Evolutionary conservation across 2,113 vertebrate species (phyloP), one percentile per base, ranked within the genome.

Genomic region (Oreochromis niloticus): DNA sequence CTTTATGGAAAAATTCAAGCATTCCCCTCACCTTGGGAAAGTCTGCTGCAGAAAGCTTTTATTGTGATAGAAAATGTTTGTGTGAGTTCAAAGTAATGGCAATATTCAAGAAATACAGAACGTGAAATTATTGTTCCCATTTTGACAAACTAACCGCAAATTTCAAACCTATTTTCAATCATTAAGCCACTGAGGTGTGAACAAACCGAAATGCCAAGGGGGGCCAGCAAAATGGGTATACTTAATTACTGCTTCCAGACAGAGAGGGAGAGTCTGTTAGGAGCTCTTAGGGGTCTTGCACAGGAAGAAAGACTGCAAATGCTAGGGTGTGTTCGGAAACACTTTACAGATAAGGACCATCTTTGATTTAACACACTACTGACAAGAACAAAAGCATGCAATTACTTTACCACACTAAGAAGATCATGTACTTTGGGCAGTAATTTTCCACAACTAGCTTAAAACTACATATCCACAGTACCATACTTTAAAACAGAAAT

Each of bases 161-260:
- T 63, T 87, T 84, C 30, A 46, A 91, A 78, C 68, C 39, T 46
- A 36, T 85, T 92, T 87, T 84, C 78, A 86, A 54, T 54, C 27
- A 90, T 88, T 75, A 88, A 89, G 63, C 24, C 46, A 79, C 80
- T 82, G 66, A 68, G 88, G 78, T 85, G 56, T 50, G 83, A 92
- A 89, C 84, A 83, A 91, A 87, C 59, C 80, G 39, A 90, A 87
- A 91, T 88, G 85, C 87, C 89, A 91, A 36, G 80, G 84, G 91
- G 88, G 89, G 88, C 19, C 84, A 75, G 85, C 43, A 82, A 82
- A 87, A 87, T 59, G 82, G 81, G 71, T 57, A 83, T 19, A 85
- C 88, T 89, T 92, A 92, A 96, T 96, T 89, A 95, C 61, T 59
- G 88, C 84, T 92, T 90, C 83, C 16, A 88, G 66, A 82, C 27